Evolutionary conservation across 2,113 vertebrate species (phyloP).

Genomic region (Myotis yumanensis): DNA sequence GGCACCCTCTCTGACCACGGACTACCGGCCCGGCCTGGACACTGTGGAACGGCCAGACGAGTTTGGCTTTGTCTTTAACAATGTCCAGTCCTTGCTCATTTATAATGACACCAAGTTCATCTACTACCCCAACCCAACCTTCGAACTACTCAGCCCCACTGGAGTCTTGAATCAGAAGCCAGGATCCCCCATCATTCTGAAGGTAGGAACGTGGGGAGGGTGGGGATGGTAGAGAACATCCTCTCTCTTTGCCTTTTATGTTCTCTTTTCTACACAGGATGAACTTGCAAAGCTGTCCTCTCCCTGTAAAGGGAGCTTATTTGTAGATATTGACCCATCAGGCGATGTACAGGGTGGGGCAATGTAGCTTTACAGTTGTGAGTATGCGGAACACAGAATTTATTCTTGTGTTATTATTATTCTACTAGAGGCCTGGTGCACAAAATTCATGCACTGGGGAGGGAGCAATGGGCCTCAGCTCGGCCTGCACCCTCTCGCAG

Average conservation of each 20-base stretch:
- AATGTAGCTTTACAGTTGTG: neutral
- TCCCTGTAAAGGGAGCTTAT: neutral
- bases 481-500: too few species aligned
- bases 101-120: conserved; percentile 98
- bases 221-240: fast-evolving
- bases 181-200: conserved; percentile 96
- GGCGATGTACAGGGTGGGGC: neutral
- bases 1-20: conserved; percentile 89
- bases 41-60: conserved; percentile 93
- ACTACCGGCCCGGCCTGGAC: conserved; percentile 91
- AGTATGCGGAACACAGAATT: neutral
- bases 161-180: conserved; percentile 97
- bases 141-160: conserved; percentile 91
- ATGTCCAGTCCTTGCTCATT: conserved; percentile 94
- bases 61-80: conserved; percentile 98
- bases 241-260: neutral
- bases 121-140: conserved; percentile 97
- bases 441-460: too few species aligned
- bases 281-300: neutral
- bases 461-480: too few species aligned
- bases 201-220: conserved; percentile 83
- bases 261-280: fast-evolving
- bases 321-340: fast-evolving
- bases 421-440: too few species aligned
- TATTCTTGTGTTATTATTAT: neutral